A percentile compares a stretch with the other conserved stretches of the same genome.
Evolutionary conservation across 2,888 invertebrate genomes (phyloP).

Genomic region (Saturnia japonica): DNA sequence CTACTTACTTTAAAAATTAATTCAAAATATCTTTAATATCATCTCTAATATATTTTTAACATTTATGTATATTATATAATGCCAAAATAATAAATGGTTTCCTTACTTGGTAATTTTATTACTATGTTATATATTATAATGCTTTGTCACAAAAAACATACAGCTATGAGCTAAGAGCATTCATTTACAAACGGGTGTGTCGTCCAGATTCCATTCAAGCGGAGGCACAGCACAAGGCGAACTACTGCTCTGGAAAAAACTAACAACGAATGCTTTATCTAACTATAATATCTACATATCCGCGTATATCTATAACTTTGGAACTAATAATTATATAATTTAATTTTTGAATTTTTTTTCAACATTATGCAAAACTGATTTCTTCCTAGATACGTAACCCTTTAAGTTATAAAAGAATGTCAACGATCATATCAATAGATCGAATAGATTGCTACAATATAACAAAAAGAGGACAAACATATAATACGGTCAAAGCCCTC

Average conservation of each 20-base stretch:
- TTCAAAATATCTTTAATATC: too few species aligned
- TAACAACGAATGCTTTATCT: neutral
- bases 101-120: neutral
- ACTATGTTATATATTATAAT: neutral
- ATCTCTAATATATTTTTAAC: neutral
- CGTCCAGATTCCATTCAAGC: conserved; percentile 9
- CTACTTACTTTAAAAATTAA: too few species aligned
- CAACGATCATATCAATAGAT: too few species aligned
- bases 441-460: too few species aligned
- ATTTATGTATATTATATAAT: conserved; percentile 1
- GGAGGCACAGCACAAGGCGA: neutral
- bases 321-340: neutral
- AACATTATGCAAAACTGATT: too few species aligned
- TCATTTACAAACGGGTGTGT: conserved; percentile 1
- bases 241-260: conserved; percentile 9
- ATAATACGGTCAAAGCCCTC: too few species aligned
- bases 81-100: neutral
- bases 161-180: conserved; percentile 9
- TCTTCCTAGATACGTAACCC: too few species aligned
- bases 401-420: too few species aligned
- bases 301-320: neutral
- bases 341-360: neutral
- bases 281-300: conserved; percentile 7
- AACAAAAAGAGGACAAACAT: too few species aligned
- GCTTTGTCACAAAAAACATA: neutral